Base-by-base conservation (phyloP, 2,797 vertebrate species). In the Garrulus glandarius region DNA sequence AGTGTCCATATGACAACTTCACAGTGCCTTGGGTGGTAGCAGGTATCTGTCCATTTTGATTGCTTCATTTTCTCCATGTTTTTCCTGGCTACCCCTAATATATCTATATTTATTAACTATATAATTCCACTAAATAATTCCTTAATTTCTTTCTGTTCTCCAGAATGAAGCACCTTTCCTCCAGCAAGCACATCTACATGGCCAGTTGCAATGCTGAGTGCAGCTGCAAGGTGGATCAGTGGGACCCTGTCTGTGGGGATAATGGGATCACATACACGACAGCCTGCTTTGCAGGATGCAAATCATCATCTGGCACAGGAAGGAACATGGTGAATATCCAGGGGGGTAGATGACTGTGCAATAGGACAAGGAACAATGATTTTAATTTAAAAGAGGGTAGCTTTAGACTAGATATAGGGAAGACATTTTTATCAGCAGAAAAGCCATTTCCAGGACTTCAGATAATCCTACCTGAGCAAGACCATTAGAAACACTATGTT, bases 201-300 rank as follows among this genome's bases (percentile, higher is more conserved):
- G 94, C 98, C 29, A 76, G 95, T 34, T 99, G 99, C 96, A 99
- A 99, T 91, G 97, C 97, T 19, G 95, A 95, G 80, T 99, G 99
- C 64, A 87, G 92, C 36, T 99, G 99, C 96, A 97, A 98, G 27
- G 24, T 92, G 36, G 98, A 86, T 36, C 98, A 98, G 27, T 99
- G 99, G 99, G 99, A 99, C 89, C 99, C 99, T 8, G 98, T 99
- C 8, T 99, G 99, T 92, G 99, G 98, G 47, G 95, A 97, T 27
- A 98, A 99, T 11, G 98, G 98, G 24, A 93, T 99, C 96, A 99
- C 98, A 4, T 99, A 99, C 74, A 92, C 98, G 79, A 99, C 99
- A 13, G 98, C 99, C 14, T 99, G 99, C 92, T 98, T 99, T n/a
- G 99, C 99, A 1, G 99, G 99, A 41, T 99, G 99, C 86, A 98